phyloP scores from a whole-genome alignment of 2,888 invertebrate species.

The Saturnia pavonia region DNA sequence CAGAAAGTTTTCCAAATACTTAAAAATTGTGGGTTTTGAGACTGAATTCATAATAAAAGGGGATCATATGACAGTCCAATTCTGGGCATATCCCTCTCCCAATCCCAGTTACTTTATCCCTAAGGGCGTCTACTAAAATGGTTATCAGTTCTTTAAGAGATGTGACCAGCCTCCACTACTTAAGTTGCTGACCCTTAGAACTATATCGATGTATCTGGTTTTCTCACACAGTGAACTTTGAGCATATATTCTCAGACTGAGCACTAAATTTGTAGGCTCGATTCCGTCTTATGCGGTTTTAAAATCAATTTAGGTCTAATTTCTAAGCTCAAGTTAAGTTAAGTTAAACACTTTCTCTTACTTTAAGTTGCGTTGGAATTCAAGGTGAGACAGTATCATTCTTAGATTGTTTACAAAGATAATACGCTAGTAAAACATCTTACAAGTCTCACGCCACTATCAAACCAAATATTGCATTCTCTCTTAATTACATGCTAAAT shows the following conservation, averaged over 20 bases:
- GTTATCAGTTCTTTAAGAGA: neutral
- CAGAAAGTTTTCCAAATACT: no score
- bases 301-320: neutral
- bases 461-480: neutral
- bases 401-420: slow-evolving; percentile 1
- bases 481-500: neutral
- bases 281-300: no score
- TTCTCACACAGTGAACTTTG: no score
- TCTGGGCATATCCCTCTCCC: no score
- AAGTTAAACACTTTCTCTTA: neutral
- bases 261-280: no score
- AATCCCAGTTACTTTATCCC: no score
- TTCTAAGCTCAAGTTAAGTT: neutral
- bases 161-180: neutral
- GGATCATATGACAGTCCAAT: no score
- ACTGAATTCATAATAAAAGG: no score
- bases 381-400: neutral
- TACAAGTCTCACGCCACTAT: neutral
- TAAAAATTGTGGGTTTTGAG: no score
- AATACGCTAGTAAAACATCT: neutral
- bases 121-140: neutral
- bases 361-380: neutral
- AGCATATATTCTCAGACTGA: no score
- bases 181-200: no score
- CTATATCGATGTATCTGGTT: no score